Evolutionary conservation across 2,797 vertebrate species (phyloP), one percentile per base, ranked within the genome.

Genomic region (Mormyrus proboscirostris): DNA sequence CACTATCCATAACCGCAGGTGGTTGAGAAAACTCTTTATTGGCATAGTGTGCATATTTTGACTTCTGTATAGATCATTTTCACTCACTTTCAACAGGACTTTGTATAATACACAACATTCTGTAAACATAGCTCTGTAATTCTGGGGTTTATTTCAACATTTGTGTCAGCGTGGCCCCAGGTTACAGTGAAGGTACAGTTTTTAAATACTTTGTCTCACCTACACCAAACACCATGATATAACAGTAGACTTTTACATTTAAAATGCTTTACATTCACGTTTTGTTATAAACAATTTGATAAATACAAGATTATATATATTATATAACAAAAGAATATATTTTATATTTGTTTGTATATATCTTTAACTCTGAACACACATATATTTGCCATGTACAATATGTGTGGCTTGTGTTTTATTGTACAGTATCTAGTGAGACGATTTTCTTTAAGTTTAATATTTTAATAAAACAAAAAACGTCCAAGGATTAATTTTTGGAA

Each of bases 291-390:
- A 96, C 95, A 94, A 94, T 95, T 95, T 96, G 95, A 96, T 96
- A 96, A 95, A 96, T 96, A 96, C 93, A 96, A 95, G 94, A 94
- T 95, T 96, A 49, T 84, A 84, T 84, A 84, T 84, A 95, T 93
- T 96, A 95, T 96, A 93, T 95, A 96, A 95, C 95, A 96, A 96
- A 96, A 96, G 95, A 95, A 96, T 96, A 96, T 95, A 96, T 95
- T 94, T 93, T 95, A 94, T 94, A 94, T 92, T 89, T 94, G 92
- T 89, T 92, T 90, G 91, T 92, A 91, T 92, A 92, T 93, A 94
- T 95, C n/a, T 84, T 12, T 84, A 84, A 49, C 94, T 94, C 93
- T 93, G 90, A 92, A 94, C 92, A 93, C 93, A 93, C 91, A 91
- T 90, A 88, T 89, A 90, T 89, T 93, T 91, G 90, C 50, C 33